Conservation (phyloP, 2,797 vertebrate species). For the Uromys caudimaculatus region DNA sequence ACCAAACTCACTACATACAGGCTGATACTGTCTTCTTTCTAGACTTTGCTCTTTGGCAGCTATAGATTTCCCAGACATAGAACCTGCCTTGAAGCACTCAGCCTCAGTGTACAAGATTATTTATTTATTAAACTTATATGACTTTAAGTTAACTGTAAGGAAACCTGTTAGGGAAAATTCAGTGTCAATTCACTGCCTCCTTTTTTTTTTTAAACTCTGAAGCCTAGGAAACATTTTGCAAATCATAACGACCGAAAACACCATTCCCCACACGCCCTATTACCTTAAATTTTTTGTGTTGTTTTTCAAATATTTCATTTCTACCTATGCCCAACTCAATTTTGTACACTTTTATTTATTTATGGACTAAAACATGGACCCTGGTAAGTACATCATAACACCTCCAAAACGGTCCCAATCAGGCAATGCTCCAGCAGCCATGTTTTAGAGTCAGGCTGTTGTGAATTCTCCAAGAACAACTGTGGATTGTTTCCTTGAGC, state of each 20-base stretch:
- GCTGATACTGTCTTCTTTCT: neutral
- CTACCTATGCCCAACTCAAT: constrained; percentile 6
- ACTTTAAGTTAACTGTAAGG: neutral
- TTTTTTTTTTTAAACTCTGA: neutral
- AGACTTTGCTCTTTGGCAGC: neutral
- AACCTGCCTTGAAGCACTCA: neutral
- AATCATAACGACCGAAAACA: neutral
- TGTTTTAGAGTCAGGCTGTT: constrained; percentile 67
- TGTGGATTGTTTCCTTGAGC: constrained; percentile 62
- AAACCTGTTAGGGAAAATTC: neutral
- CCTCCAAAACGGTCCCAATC: constrained; percentile 71
- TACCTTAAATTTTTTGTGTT: constrained; percentile 9
- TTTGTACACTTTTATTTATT: constrained; percentile 43
- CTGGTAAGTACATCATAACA: constrained; percentile 53
- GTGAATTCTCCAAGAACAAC: constrained; percentile 70
- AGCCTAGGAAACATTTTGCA: neutral
- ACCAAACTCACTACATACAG: neutral
- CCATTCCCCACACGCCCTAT: neutral
- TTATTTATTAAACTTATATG: neutral
- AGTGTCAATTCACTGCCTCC: neutral
- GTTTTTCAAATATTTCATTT: constrained; percentile 55
- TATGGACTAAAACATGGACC: neutral
- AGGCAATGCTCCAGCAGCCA: constrained; percentile 65
- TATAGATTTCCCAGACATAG: neutral
- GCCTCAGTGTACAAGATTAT: neutral